phyloP scores from a whole-genome alignment of 2,113 vertebrate species.

The Bubo blakistoni region DNA sequence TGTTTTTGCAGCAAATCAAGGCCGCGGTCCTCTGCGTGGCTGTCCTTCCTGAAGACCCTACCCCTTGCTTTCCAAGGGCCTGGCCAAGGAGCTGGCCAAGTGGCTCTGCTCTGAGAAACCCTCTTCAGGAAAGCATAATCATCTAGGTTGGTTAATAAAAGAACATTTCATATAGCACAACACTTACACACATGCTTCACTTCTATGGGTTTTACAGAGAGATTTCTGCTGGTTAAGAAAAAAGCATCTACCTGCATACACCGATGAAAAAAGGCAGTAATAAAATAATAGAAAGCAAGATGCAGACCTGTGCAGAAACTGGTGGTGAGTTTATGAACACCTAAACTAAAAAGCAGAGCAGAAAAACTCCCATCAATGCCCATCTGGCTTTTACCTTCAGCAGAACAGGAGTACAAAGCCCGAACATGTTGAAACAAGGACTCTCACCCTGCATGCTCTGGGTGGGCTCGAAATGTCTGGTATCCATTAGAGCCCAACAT shows the following conservation, averaged over 20 bases:
- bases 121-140: neutral
- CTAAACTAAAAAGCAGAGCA: neutral
- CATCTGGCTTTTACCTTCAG: neutral
- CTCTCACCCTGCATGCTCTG: conserved; percentile 47
- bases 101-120: neutral
- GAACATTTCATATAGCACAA: neutral
- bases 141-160: neutral
- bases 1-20: neutral
- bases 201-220: neutral
- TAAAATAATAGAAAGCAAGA: rapidly evolving
- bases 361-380: neutral
- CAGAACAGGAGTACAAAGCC: neutral
- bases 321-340: rapidly evolving
- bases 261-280: rapidly evolving
- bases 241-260: rapidly evolving
- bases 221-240: neutral
- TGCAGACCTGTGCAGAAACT: neutral
- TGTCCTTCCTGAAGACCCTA: neutral
- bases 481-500: conserved; percentile 77
- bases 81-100: neutral
- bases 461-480: conserved; percentile 72
- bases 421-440: neutral
- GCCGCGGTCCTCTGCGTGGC: rapidly evolving
- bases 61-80: neutral
- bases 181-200: neutral